Conservation (phyloP, 2,113 vertebrate genomes). For the Zosterops hypoxanthus region DNA sequence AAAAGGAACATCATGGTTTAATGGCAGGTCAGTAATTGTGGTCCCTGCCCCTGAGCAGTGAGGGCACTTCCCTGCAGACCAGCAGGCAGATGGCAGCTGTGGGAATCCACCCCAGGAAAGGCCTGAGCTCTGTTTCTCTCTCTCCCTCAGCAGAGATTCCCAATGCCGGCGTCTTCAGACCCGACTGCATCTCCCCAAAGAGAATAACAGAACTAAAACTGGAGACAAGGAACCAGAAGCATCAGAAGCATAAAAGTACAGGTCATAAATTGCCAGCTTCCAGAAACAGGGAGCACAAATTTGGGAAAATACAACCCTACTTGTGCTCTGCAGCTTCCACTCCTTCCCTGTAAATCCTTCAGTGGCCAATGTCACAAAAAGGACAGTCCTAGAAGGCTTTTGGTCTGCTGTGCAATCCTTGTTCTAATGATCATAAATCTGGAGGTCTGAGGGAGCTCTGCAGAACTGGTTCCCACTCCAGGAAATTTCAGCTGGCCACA, state of each 20-base stretch:
- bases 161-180: accelerated
- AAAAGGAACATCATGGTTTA: neutral
- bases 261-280: neutral
- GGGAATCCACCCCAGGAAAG: neutral
- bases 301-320: neutral
- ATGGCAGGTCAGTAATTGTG: neutral
- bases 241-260: neutral
- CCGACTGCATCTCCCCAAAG: neutral
- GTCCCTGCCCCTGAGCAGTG: neutral
- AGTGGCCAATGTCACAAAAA: neutral
- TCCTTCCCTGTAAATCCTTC: neutral
- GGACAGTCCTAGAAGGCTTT: neutral
- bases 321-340: neutral
- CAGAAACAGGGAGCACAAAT: neutral
- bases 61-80: neutral
- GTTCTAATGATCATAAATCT: neutral
- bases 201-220: neutral
- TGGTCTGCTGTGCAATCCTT: neutral
- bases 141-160: neutral
- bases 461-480: neutral
- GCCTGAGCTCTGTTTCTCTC: neutral
- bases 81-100: neutral
- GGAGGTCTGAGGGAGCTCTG: neutral
- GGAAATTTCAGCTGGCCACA: neutral
- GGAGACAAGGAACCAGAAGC: neutral